These are phyloP conservation scores for Alectura lathami DNA, from an alignment of 2,113 vertebrate species.

Conservation along the genomic window DNA sequence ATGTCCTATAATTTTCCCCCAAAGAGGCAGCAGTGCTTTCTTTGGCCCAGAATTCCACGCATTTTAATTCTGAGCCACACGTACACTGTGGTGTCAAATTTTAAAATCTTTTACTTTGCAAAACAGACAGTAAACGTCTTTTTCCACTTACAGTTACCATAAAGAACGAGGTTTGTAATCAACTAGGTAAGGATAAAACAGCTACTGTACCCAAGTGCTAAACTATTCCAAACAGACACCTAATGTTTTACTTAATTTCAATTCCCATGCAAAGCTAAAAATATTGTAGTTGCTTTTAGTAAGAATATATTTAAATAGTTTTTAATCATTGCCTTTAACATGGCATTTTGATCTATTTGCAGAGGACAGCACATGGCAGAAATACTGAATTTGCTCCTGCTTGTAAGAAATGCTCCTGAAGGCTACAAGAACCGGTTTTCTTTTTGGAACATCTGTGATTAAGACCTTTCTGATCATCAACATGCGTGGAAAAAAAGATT, in stretches of 20 bases:
- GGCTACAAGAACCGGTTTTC: neutral
- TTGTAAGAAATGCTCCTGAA: neutral
- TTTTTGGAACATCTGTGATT: neutral
- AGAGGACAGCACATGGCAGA: neutral
- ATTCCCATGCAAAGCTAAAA: neutral
- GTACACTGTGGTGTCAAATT: neutral
- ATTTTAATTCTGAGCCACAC: neutral
- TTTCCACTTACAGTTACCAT: neutral
- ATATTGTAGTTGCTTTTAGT: neutral
- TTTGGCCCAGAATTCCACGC: neutral
- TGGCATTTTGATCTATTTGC: neutral
- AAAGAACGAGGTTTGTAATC: neutral
- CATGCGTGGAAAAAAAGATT: slow-evolving; percentile 75
- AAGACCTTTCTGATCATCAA: neutral
- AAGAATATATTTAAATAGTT: neutral
- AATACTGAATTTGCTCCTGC: neutral
- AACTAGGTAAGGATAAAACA: neutral
- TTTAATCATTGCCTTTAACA: neutral
- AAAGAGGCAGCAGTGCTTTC: neutral
- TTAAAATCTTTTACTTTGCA: neutral
- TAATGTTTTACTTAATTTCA: neutral
- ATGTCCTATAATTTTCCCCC: neutral
- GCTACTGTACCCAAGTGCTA: neutral
- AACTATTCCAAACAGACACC: neutral
- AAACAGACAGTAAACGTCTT: neutral